These are phyloP conservation scores for Gambusia holbrooki DNA, from an alignment of 2,113 vertebrate genomes.

Conservation along the genomic window DNA sequence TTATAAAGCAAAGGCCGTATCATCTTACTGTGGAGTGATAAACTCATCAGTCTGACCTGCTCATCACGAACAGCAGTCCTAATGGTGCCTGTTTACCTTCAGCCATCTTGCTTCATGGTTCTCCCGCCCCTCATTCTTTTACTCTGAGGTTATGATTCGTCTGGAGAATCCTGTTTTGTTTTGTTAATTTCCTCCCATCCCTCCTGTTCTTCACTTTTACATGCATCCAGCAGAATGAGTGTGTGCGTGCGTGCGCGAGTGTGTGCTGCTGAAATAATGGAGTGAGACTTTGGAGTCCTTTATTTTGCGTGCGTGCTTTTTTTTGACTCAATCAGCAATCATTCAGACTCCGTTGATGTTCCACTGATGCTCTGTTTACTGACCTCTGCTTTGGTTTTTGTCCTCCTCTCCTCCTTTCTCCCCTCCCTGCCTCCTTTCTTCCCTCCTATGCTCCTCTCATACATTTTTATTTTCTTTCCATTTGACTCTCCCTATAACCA, in stretches of 20 bases:
- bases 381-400: slow-evolving; percentile 81
- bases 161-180: slow-evolving; percentile 62
- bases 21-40: not conserved
- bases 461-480: slow-evolving; percentile 49
- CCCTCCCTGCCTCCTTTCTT: slow-evolving; percentile 43
- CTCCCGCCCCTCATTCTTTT: slow-evolving; percentile 19
- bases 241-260: slow-evolving; percentile 7
- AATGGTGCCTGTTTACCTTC: not conserved
- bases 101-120: slow-evolving; percentile 25
- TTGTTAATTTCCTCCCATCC: slow-evolving; percentile 27
- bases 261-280: slow-evolving; percentile 22
- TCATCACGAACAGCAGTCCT: not conserved
- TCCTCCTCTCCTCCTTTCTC: slow-evolving; percentile 63
- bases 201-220: slow-evolving; percentile 37
- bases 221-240: slow-evolving; percentile 48
- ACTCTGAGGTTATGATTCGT: slow-evolving; percentile 31
- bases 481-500: slow-evolving; percentile 17
- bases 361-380: slow-evolving; percentile 80
- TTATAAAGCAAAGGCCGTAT: not conserved
- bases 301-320: slow-evolving; percentile 36
- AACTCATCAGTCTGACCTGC: slow-evolving; percentile 5
- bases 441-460: slow-evolving; percentile 46
- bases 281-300: slow-evolving; percentile 20
- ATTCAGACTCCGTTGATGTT: slow-evolving; percentile 76
- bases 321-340: slow-evolving; percentile 53